Evolutionary conservation across 1,140 invertebrate species (phyloP), one percentile per base, ranked within the genome.

Genomic region (Zaprionus lachaisei): DNA sequence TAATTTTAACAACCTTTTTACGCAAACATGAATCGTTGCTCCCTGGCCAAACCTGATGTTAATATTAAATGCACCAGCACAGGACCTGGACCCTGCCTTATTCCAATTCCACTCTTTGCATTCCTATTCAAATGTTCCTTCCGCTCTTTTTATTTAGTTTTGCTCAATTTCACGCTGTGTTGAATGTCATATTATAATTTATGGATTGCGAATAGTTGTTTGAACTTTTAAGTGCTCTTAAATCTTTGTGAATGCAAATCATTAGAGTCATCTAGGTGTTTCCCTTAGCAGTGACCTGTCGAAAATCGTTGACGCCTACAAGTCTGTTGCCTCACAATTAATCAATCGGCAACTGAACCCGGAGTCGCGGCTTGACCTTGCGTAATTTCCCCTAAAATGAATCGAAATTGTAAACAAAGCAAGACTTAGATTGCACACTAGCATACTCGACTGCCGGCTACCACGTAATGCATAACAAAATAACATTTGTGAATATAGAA

Each of bases 1-100:
- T 84, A 79, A 92, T 92, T 92, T 91, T 76, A 91, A 83, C 84
- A 84, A 90, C 87, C 83, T 87, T 81, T 86, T 81, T 79, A 81
- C 75, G 74, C 73, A 81, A 90, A 81, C 80, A 80, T 82, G 62
- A 62, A 73, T 41, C 64, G 37, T 17, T 47, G 66, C 28, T 26
- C 24, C 34, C 61, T 55, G 77, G 58, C 51, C 31, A 47, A 66
- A 54, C 24, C 58, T 75, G 65, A 77, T 80, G 66, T 81, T 79
- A 72, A 87, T 81, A 84, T 83, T 75, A 77, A 77, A 84, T 64
- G 64, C 77, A 51, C 5, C 56, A 61, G 57, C n/a, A 12, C 5
- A 7, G 41, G 5, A n/a, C 15, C 67, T 56, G 57, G 31, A 57
- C 65, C 49, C 54, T 5, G 22, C 41, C 12, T 4, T 14, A 14